Base-by-base conservation (phyloP, 1,140 invertebrate genomes). In the Drosophila sp. region DNA sequence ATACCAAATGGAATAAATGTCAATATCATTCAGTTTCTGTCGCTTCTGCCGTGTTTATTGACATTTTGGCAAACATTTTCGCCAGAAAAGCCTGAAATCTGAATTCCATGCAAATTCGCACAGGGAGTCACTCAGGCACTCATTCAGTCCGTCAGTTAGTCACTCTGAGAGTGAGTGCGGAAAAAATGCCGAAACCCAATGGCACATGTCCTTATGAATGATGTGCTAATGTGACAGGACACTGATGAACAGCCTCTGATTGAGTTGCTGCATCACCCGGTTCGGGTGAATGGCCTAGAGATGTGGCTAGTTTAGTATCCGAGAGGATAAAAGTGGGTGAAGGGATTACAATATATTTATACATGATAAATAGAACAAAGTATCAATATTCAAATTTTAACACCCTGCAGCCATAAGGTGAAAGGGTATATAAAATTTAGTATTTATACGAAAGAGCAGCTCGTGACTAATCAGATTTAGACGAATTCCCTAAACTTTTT, bases 181-280 rank as follows among this genome's bases (percentile, higher is more conserved):
- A 54, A 62, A 50, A 75, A 80, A 89, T 68, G 83, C 17, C 17
- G 17, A 17, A 72, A 84, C 56, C 80, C 71, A 85, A 79, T 90
- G 89, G 73, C 83, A 85, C 80, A 90, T 90, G 89, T 90, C 87
- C 87, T 90, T 87, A 90, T 90, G 83, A 90, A 90, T 90, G 89
- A 90, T 90, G 89, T 87, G 83, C 82, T 87, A 90, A 90, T 90
- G 87, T 77, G 83, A 87, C 83, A 84, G 74, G 44, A 63, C 60
- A 61, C 55, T 57, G 73, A 72, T 66, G 72, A 67, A 60, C 47
- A 30, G 44, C 23, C 5, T 50, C 1, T 25, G 57, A 60, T 23
- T 65, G 30, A 61, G 60, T 56, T 50, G 55, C 29, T 33, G 55
- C 30, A 33, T 2, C 4, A 1, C 1, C 7, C 8, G 47, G 7